phyloP scores from a whole-genome alignment of 2,888 invertebrate genomes.

The Lasioglossum figueresi region DNA sequence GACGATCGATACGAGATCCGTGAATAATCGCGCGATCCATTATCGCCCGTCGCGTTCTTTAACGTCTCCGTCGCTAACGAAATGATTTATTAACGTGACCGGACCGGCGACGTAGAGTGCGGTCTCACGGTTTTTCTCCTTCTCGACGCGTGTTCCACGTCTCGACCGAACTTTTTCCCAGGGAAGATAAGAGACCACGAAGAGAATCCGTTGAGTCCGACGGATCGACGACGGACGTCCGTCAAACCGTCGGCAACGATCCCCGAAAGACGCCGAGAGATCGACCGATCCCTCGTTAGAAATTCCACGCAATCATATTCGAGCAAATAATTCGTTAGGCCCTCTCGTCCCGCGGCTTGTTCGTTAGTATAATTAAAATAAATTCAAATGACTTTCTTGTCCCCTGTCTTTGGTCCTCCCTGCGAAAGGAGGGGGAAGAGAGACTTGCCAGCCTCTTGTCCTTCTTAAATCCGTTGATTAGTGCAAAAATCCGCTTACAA shows the following conservation, averaged over 20 bases:
- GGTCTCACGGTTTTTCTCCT: constrained; percentile 22
- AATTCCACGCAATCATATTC: constrained; percentile 82
- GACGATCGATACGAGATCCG: constrained; percentile 63
- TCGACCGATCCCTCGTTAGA: constrained; percentile 79
- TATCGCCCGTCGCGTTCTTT: constrained; percentile 60
- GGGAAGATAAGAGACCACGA: neutral
- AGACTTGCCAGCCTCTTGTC: constrained; percentile 49
- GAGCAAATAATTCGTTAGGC: constrained; percentile 84
- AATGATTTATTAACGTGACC: constrained; percentile 50
- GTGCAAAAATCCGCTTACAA: constrained; percentile 84
- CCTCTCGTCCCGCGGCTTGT: constrained; percentile 75
- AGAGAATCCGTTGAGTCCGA: neutral
- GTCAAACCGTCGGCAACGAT: constrained; percentile 8
- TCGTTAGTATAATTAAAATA: constrained; percentile 84
- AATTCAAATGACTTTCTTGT: constrained; percentile 84
- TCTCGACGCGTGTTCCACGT: neutral
- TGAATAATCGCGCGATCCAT: constrained; percentile 67
- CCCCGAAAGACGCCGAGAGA: constrained; percentile 45
- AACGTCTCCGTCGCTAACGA: constrained; percentile 52
- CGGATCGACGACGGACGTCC: neutral
- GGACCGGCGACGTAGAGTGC: neutral
- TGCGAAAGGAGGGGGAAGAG: neutral
- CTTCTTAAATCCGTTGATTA: constrained; percentile 83
- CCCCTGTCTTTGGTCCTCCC: constrained; percentile 70
- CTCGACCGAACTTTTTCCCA: neutral